A percentile compares a stretch with the other conserved stretches of the same genome.
These are phyloP conservation scores for Lasiurus cinereus DNA, from an alignment of 2,113 vertebrate species.

Conservation along the genomic window DNA sequence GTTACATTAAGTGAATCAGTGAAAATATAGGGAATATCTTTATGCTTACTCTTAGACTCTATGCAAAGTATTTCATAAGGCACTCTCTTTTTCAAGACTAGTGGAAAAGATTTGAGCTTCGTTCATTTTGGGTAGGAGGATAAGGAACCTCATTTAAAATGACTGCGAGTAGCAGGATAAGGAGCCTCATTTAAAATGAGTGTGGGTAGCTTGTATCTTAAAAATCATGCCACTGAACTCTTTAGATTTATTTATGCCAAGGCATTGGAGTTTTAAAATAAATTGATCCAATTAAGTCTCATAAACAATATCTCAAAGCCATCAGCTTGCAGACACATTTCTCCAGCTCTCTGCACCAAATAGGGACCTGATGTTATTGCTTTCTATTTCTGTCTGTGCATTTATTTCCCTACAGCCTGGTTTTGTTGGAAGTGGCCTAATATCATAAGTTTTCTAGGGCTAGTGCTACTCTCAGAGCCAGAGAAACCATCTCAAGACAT, in stretches of 20 bases:
- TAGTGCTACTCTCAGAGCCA: background rate
- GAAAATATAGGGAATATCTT: background rate
- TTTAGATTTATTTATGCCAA: background rate
- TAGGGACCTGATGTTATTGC: background rate
- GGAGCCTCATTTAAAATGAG: background rate
- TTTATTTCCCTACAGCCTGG: background rate
- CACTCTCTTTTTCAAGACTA: background rate
- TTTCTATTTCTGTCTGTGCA: background rate
- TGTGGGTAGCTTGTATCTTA: background rate
- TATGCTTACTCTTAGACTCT: background rate
- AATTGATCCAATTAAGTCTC: conserved; percentile 27
- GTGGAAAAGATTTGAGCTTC: background rate
- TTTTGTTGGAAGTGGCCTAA: background rate
- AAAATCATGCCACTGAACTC: background rate
- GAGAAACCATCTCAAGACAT: background rate
- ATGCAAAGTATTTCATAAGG: background rate
- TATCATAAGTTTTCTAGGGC: background rate
- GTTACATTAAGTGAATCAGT: background rate
- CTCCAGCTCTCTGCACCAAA: background rate
- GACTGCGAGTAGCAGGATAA: background rate
- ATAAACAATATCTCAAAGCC: conserved; percentile 17
- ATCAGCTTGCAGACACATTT: background rate
- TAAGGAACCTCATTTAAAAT: background rate
- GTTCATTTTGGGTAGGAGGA: conserved; percentile 1
- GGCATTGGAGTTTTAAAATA: conserved; percentile 39